Base-by-base conservation (phyloP, 2,113 vertebrate species). In the Porphyrio hochstetteri region DNA sequence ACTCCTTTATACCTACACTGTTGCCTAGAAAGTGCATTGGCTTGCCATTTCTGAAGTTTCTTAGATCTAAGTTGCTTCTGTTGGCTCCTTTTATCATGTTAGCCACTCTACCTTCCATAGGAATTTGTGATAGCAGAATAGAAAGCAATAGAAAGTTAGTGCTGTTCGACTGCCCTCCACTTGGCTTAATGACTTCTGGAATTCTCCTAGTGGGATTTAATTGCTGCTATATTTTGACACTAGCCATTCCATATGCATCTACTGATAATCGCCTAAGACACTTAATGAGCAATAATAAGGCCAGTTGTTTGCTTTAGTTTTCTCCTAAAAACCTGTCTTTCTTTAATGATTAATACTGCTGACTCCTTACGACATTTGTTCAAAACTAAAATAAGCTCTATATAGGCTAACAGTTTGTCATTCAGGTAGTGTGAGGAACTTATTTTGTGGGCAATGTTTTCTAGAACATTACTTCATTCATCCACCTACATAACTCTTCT, bases 401-500 rank as follows among this genome's bases (percentile, higher is more conserved):
- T 17, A 28, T 78, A 87, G 84, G 9, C 33, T 86, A 91, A 75
- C 20, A 38, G 72, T 33, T 92, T 82, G n/a, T 60, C 36, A 31
- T 96, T 79, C 74, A 78, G 56, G 80, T 75, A 86, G 36, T 35
- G 23, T 40, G 33, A 9, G 87, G 55, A 79, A 89, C 83, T 82
- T 88, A 46, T 94, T 56, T 82, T 23, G 71, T 5, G 36, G 57
- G 59, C 63, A 82, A 52, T 72, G 25, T 44, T 91, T 96, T 93
- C 93, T 48, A 93, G 77, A 97, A 82, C 50, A 82, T 86, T 91
- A 48, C 64, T 92, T 94, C 82, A 77, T 81, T 95, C 69, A 71
- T 36, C 63, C 89, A 57, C 86, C 55, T 90, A 85, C 77, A 17
- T 52, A 56, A 65, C 74, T 69, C 17, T 89, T 96, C 60, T 35